Evolutionary conservation across 2,113 vertebrate genomes (phyloP).

Genomic region (Odocoileus hemionus): DNA sequence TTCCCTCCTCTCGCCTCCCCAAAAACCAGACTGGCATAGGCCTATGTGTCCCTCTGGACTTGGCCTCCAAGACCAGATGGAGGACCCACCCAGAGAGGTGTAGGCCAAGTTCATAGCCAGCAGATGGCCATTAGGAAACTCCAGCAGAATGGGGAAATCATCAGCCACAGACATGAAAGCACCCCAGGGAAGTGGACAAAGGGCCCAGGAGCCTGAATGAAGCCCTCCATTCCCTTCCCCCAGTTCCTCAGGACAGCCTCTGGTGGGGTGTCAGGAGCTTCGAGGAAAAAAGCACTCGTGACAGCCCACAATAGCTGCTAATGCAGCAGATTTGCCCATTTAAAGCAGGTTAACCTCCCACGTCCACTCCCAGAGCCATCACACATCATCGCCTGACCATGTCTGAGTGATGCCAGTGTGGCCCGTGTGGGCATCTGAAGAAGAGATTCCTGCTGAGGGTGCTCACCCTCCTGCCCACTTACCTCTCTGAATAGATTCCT

Average conservation of each 20-base stretch:
- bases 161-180: background rate
- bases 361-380: background rate
- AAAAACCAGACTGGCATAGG: background rate
- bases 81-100: background rate
- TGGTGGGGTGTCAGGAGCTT: background rate
- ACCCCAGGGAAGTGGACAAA: background rate
- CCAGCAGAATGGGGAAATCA: background rate
- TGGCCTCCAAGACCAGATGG: background rate
- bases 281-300: background rate
- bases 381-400: background rate
- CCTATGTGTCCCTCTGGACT: background rate
- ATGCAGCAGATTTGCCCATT: background rate
- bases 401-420: background rate
- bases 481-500: conserved; percentile 81
- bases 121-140: background rate
- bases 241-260: background rate
- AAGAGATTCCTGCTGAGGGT: background rate
- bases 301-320: background rate
- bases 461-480: background rate
- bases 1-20: too few relatives aligned
- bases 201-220: background rate
- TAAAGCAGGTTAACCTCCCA: background rate
- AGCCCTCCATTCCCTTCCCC: background rate
- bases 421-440: background rate
- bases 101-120: background rate